Percentiles rank a stretch among this genome's conserved stretches.
Conservation (phyloP, 2,113 vertebrate genomes). For the Cryptoleucopteryx plumbea region DNA sequence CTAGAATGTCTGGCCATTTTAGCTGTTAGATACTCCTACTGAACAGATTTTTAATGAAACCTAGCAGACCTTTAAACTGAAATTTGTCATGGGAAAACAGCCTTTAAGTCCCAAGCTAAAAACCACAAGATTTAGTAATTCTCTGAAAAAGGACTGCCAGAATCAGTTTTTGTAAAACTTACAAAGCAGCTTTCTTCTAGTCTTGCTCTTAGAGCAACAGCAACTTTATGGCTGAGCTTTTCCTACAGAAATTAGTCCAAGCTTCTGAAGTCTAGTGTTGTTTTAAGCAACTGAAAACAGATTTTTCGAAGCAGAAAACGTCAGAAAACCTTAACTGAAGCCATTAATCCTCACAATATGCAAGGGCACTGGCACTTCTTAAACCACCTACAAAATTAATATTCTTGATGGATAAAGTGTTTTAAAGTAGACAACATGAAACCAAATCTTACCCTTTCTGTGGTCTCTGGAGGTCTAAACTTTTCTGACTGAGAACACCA, state of each 20-base stretch:
- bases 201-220: not conserved
- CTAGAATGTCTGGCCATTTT: not conserved
- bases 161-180: not conserved
- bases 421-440: not conserved
- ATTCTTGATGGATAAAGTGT: not conserved
- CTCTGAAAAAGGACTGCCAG: not conserved
- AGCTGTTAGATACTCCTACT: not conserved
- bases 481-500: constrained; percentile 99
- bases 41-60: not conserved
- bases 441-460: constrained; percentile 84
- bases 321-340: not conserved
- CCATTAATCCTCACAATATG: not conserved
- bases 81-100: not conserved
- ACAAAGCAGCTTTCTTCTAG: not conserved
- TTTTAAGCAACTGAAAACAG: not conserved
- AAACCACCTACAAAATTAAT: not conserved
- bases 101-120: not conserved
- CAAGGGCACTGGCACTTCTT: not conserved
- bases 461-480: constrained; percentile 94
- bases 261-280: not conserved
- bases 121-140: not conserved
- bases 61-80: not conserved
- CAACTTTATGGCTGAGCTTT: not conserved
- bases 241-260: not conserved
- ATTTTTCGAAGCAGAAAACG: not conserved